A percentile compares a stretch with the other conserved stretches of the same genome.
phyloP scores from a whole-genome alignment of 2,888 invertebrate species.

The Athetis lepigone region DNA sequence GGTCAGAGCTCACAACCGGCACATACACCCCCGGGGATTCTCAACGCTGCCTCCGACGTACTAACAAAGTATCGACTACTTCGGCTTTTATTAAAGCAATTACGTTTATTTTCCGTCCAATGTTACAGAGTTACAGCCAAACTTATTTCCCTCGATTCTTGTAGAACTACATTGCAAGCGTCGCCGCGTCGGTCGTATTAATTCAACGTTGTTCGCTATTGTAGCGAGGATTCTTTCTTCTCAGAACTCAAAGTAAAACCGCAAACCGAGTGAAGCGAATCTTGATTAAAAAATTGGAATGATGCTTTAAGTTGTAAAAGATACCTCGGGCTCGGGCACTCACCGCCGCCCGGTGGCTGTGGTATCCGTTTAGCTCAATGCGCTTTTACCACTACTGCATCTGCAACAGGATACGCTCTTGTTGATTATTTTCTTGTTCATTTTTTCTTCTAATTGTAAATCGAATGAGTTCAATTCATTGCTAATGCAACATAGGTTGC shows the following conservation, averaged over 20 bases:
- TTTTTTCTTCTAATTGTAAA: constrained; percentile 15
- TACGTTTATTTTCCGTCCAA: constrained; percentile 47
- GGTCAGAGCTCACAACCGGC: constrained; percentile 54
- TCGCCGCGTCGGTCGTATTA: constrained; percentile 40
- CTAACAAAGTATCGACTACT: constrained; percentile 58
- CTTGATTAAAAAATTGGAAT: constrained; percentile 50
- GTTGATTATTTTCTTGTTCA: constrained; percentile 23
- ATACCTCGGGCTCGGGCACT: constrained; percentile 27
- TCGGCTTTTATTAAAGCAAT: constrained; percentile 60
- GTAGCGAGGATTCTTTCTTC: constrained; percentile 27
- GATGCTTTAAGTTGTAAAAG: constrained; percentile 44
- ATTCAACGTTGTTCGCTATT: constrained; percentile 31
- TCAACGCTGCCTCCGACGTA: constrained; percentile 44
- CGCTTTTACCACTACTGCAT: constrained; percentile 36
- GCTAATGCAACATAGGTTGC: no score
- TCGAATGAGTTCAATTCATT: no score
- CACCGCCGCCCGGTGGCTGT: constrained; percentile 10
- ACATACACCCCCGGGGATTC: constrained; percentile 56
- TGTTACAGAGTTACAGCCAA: constrained; percentile 32
- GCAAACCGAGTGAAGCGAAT: constrained; percentile 36
- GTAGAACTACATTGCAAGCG: constrained; percentile 35
- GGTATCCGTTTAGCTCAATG: constrained; percentile 39
- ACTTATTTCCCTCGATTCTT: constrained; percentile 47
- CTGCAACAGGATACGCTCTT: constrained; percentile 1
- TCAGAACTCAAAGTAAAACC: constrained; percentile 36